Percentiles rank a stretch among this genome's conserved stretches.
These are phyloP conservation scores for Asarcornis scutulata DNA, from an alignment of 2,113 vertebrate genomes.

Conservation along the genomic window DNA sequence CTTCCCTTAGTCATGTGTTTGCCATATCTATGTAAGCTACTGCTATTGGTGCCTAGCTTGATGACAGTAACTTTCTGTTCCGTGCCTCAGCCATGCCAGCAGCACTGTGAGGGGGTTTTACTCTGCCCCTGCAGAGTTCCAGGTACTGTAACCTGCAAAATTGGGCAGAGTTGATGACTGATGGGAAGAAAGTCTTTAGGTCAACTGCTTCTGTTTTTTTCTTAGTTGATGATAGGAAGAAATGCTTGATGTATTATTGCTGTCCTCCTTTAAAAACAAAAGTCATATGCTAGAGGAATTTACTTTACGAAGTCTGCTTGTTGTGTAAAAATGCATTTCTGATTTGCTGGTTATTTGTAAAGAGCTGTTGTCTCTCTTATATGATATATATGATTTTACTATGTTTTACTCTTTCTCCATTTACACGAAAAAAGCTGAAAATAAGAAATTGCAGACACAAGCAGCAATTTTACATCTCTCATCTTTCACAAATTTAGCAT, in stretches of 20 bases:
- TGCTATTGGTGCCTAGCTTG: background rate
- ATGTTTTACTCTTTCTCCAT: background rate
- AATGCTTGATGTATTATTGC: background rate
- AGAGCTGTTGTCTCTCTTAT: background rate
- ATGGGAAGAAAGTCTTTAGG: accelerated
- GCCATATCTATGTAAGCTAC: background rate
- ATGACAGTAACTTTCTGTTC: background rate
- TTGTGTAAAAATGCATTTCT: background rate
- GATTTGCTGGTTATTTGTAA: background rate
- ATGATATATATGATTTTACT: accelerated
- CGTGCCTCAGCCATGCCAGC: background rate
- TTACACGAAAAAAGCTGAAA: background rate
- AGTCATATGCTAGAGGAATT: background rate
- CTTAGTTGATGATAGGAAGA: background rate
- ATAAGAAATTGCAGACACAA: background rate
- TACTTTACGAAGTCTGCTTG: background rate
- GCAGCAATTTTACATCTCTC: background rate
- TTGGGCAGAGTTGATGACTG: accelerated
- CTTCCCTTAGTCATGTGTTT: background rate
- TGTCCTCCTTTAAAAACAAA: background rate
- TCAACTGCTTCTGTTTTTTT: accelerated
- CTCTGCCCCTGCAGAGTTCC: background rate
- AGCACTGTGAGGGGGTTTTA: background rate
- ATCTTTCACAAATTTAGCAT: background rate
- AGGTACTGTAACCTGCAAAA: background rate